Conservation (phyloP, 2,113 vertebrate genomes). For the Fukomys damarensis region DNA sequence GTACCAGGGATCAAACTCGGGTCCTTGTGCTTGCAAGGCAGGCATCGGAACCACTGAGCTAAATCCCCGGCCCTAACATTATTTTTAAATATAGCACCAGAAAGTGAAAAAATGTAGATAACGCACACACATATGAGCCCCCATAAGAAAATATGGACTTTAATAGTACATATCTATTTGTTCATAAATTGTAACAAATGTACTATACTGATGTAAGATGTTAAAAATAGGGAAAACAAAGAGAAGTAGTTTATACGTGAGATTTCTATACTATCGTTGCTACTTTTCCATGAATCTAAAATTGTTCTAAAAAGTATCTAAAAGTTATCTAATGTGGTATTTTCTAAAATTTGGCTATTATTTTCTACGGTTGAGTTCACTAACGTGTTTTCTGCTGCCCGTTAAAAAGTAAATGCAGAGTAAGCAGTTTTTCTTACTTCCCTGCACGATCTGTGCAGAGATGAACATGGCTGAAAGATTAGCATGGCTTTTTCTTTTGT, state of each 20-base stretch:
- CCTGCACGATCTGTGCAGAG: slow-evolving; percentile 24
- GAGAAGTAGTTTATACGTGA: neutral
- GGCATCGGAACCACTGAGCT: no score
- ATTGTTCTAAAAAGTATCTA: neutral
- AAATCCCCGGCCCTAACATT: no score
- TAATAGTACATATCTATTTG: neutral
- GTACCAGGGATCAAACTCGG: no score
- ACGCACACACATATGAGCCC: neutral
- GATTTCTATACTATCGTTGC: neutral
- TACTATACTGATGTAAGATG: neutral
- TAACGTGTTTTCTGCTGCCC: neutral
- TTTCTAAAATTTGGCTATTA: neutral
- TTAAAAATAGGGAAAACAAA: neutral
- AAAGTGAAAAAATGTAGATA: neutral
- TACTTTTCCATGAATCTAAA: neutral
- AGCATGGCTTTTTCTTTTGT: slow-evolving; percentile 8
- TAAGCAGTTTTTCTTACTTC: slow-evolving; percentile 46
- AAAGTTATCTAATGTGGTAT: neutral
- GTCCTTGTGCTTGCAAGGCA: no score
- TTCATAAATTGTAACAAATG: neutral
- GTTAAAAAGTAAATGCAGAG: slow-evolving; percentile 43
- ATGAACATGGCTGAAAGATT: slow-evolving; percentile 50
- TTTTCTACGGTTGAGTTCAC: slow-evolving; percentile 8
- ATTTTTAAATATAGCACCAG: neutral
- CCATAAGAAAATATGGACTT: neutral